phyloP scores from a whole-genome alignment of 2,888 invertebrate genomes.

The Plebejus anna region DNA sequence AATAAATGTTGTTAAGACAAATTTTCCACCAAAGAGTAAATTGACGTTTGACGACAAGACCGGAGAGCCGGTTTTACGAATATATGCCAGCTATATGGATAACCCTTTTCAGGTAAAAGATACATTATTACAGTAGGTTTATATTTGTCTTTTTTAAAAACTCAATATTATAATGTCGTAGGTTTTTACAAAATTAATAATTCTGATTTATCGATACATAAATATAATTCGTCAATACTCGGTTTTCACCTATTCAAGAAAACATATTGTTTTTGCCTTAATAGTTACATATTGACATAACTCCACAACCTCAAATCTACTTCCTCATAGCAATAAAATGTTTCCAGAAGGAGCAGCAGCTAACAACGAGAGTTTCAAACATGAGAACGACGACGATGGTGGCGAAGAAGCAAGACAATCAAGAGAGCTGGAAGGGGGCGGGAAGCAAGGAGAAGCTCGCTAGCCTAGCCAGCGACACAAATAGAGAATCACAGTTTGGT shows the following conservation, averaged over 20 bases:
- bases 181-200: background rate
- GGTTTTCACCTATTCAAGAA: background rate
- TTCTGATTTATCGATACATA: background rate
- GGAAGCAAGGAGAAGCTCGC: constrained; percentile 46
- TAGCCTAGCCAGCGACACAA: constrained; percentile 51
- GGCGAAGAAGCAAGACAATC: constrained; percentile 48
- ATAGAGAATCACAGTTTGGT: constrained; percentile 61
- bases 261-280: background rate
- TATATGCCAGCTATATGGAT: constrained; percentile 74
- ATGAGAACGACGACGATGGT: constrained; percentile 52
- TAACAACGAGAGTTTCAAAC: constrained; percentile 55
- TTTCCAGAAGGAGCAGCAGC: constrained; percentile 62
- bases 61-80: constrained; percentile 74
- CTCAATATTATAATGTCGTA: background rate
- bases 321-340: constrained; percentile 8
- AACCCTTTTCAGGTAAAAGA: constrained; percentile 56
- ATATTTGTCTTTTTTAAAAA: background rate
- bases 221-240: background rate
- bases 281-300: background rate
- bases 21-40: constrained; percentile 68
- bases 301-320: background rate
- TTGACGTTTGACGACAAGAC: constrained; percentile 67
- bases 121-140: background rate
- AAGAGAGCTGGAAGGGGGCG: constrained; percentile 53
- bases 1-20: constrained; percentile 59